Base-by-base conservation (phyloP, 2,888 invertebrate genomes). In the Eupeodes latifasciatus region DNA sequence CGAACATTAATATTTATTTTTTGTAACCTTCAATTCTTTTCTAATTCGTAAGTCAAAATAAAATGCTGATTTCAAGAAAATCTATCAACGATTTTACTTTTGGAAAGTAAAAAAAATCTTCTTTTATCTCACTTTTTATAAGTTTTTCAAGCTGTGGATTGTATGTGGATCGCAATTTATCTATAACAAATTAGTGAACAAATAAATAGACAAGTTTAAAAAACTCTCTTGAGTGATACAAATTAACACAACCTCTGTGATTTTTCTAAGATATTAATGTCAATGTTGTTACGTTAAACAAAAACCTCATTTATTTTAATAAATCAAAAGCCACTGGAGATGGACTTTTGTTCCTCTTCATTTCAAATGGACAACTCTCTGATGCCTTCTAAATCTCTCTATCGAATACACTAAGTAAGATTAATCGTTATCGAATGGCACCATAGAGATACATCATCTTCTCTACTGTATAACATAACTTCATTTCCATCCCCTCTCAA, bases 401-500 rank as follows among this genome's bases (percentile, higher is more conserved):
- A 85, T 85, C 74, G 74, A 85, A 77, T 47, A 72, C 72, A 75
- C 78, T 86, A 86, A 86, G 77, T 80, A 91, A 92, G 92, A 92
- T 91, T 92, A 92, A 92, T 92, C 91, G 92, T 92, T 91, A 92
- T 91, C 91, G 92, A 92, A 92, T 92, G 92, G 91, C 89, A 80
- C 75, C 64, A 53, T 44, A 53, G 16, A 76, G 55, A 61, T 76
- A 81, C 61, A 81, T 76, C 84, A 69, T 79, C 74, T 61, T 57
- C 71, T 27, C 16, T 51, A 5, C 16, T 27, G 27, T 27, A 27
- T 27, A 40, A 40, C 40, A 9, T 9, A 9, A 40, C 14, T 19
- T 6, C 27, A 14, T n/a, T n/a, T 61, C 14, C n/a, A 9, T 14
- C 34, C n/a, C 6, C 57, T 10, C 12, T 16, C 5, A 1, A 2